Evolutionary conservation across 2,113 vertebrate genomes (phyloP).

Genomic region (Antidorcas marsupialis): DNA sequence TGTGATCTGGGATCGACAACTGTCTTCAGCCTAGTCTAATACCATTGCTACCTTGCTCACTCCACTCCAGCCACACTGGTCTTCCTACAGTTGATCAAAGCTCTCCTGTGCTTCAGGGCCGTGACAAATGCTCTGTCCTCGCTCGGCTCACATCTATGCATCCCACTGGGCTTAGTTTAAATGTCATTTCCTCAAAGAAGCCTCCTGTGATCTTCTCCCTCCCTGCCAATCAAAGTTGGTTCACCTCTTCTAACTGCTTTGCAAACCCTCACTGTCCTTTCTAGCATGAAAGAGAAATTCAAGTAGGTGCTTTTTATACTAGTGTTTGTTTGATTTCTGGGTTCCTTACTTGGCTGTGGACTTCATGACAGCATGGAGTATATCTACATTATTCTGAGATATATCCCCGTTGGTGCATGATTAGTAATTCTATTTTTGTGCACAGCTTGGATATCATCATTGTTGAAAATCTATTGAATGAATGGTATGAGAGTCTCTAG

Average conservation of each 20-base stretch:
- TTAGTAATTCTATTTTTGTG: constrained; percentile 5
- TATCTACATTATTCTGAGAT: background rate
- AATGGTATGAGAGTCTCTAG: background rate
- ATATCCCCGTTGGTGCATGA: background rate
- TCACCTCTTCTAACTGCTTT: background rate
- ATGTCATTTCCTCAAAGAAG: background rate
- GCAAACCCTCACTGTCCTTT: background rate
- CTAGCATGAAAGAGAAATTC: background rate
- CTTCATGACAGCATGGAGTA: background rate
- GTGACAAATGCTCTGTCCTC: background rate
- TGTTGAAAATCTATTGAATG: constrained; percentile 27
- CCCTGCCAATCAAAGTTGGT: background rate
- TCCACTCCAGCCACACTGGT: background rate
- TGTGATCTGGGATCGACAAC: background rate
- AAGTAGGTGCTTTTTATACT: background rate
- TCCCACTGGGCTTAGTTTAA: background rate
- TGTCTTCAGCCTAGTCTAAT: background rate
- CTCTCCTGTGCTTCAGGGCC: background rate
- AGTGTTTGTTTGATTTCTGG: constrained; percentile 18
- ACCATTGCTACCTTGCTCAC: background rate
- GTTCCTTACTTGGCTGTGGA: background rate
- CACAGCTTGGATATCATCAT: background rate
- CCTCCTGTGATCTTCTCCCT: background rate
- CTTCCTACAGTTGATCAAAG: background rate
- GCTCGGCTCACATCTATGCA: background rate